Evolutionary conservation across 2,888 invertebrate genomes (phyloP).

Genomic region (Pegoplata infirma): DNA sequence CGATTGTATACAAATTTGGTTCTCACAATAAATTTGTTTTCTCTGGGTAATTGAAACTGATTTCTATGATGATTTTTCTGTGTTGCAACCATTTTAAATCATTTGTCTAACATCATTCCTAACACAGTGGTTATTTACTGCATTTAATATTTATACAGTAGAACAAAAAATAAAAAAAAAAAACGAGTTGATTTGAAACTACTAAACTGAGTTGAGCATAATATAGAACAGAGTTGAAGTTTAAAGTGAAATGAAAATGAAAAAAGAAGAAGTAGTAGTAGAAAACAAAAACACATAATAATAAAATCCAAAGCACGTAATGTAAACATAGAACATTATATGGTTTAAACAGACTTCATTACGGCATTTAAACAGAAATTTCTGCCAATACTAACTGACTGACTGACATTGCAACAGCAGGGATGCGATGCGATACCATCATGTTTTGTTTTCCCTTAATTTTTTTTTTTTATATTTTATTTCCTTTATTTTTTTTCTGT

Average conservation of each 20-base stretch:
- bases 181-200: constrained; percentile 15
- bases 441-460: neutral
- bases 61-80: no score
- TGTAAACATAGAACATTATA: constrained; percentile 76
- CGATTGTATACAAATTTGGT: no score
- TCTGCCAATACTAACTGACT: constrained; percentile 57
- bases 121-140: no score
- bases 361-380: constrained; percentile 76
- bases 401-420: constrained; percentile 43
- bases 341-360: constrained; percentile 77
- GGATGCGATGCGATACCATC: constrained; percentile 20
- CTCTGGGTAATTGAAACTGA: no score
- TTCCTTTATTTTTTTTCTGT: constrained; percentile 27
- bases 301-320: constrained; percentile 76
- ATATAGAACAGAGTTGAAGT: constrained; percentile 6
- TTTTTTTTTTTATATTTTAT: constrained; percentile 29
- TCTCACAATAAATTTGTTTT: no score
- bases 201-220: neutral
- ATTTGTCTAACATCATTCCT: no score
- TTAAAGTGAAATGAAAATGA: constrained; percentile 38
- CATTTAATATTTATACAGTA: no score
- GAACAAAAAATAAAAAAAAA: no score
- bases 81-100: no score
- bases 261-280: no score
- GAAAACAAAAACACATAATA: no score